Conservation (phyloP, 2,888 invertebrate species). For the Eurytoma adleriae region DNA sequence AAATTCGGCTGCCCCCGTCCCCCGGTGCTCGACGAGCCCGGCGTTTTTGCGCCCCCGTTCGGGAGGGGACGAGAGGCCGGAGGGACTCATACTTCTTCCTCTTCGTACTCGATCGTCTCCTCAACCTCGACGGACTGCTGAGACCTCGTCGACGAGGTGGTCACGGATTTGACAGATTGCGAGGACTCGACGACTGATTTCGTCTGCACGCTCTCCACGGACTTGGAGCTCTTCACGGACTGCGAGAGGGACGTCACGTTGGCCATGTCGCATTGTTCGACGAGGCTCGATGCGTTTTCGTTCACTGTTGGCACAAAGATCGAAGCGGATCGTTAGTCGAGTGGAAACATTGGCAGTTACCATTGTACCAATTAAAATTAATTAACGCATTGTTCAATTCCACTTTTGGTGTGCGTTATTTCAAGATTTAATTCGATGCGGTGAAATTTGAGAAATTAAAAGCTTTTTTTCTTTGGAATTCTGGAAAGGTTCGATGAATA, state of each 20-base stretch:
- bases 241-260: constrained; percentile 70
- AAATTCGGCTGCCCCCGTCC: background rate
- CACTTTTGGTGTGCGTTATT: too few species aligned
- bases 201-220: constrained; percentile 76
- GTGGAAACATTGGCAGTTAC: too few species aligned
- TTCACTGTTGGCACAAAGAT: constrained; percentile 61
- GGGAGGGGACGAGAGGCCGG: background rate
- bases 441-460: too few species aligned
- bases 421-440: too few species aligned
- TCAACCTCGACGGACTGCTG: constrained; percentile 82
- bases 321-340: background rate
- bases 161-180: constrained; percentile 75
- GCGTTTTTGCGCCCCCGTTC: background rate
- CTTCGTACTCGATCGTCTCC: constrained; percentile 67
- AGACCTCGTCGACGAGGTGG: constrained; percentile 80
- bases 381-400: too few species aligned
- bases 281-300: constrained; percentile 65
- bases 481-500: too few species aligned
- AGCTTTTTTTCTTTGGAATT: too few species aligned
- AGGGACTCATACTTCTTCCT: constrained; percentile 5
- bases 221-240: constrained; percentile 78
- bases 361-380: too few species aligned
- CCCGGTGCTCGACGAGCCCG: background rate
- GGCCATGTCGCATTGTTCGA: constrained; percentile 62
- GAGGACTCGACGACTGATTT: constrained; percentile 73